Evolutionary conservation across 2,797 vertebrate genomes (phyloP).

Genomic region (Melanotaenia nigrans): DNA sequence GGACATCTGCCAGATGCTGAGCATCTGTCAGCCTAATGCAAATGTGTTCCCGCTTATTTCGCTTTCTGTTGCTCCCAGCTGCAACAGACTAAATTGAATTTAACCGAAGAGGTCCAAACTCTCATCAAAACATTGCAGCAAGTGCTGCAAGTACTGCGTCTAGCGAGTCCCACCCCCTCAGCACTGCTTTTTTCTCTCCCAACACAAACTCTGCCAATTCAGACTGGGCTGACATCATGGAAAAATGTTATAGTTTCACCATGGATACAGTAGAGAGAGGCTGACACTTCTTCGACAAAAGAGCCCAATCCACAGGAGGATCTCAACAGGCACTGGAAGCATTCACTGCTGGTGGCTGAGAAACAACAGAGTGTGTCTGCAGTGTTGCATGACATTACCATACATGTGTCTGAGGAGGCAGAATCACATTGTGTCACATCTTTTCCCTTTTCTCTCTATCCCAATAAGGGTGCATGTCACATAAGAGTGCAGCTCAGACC

Average conservation of each 20-base stretch:
- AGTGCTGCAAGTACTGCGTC: slow-evolving; percentile 61
- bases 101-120: slow-evolving; percentile 22
- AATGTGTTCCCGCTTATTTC: slow-evolving; percentile 33
- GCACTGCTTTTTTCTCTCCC: slow-evolving; percentile 32
- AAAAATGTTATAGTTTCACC: slow-evolving; percentile 64
- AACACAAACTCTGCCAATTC: slow-evolving; percentile 49
- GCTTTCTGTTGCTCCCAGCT: slow-evolving; percentile 37
- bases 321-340: slow-evolving; percentile 27
- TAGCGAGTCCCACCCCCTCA: slow-evolving; percentile 22
- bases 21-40: slow-evolving; percentile 17
- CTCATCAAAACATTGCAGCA: slow-evolving; percentile 39
- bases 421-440: background rate
- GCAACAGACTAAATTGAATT: slow-evolving; percentile 33
- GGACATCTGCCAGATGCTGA: slow-evolving; percentile 21
- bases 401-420: slow-evolving; percentile 14
- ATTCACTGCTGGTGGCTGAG: slow-evolving; percentile 7
- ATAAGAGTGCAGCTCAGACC: slow-evolving; percentile 37
- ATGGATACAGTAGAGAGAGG: slow-evolving; percentile 38
- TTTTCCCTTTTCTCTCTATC: slow-evolving; percentile 25
- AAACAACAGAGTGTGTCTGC: slow-evolving; percentile 11
- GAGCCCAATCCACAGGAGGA: slow-evolving; percentile 15
- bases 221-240: slow-evolving; percentile 66
- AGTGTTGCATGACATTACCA: slow-evolving; percentile 21
- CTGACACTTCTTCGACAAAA: slow-evolving; percentile 39
- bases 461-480: slow-evolving; percentile 50